A percentile compares a stretch with the other conserved stretches of the same genome.
Evolutionary conservation across 2,113 vertebrate species (phyloP).

Genomic region (Myanophis thanlyinensis): DNA sequence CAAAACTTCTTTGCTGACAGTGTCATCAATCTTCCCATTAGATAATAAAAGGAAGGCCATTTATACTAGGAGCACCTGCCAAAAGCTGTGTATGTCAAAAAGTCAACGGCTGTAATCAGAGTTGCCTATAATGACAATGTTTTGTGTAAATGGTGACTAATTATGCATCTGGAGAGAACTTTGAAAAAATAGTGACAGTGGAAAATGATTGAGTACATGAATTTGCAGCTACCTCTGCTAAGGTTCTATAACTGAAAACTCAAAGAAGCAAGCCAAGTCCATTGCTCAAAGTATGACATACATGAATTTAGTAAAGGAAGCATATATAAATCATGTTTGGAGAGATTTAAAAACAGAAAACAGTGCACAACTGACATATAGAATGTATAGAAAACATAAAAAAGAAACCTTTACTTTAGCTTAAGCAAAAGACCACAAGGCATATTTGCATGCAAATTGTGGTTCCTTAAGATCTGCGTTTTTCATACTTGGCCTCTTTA

Average conservation of each 20-base stretch:
- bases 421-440: not conserved
- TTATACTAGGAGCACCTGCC: not conserved
- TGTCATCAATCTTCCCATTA: not conserved
- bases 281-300: not conserved
- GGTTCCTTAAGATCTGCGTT: not conserved
- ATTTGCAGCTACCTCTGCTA: not conserved
- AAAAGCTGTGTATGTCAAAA: not conserved
- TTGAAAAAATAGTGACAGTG: not conserved
- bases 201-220: not conserved
- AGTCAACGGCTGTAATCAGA: not conserved
- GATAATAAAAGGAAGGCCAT: not conserved
- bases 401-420: not conserved
- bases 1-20: not conserved
- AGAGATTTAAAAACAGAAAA: not conserved
- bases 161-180: not conserved
- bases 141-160: not conserved
- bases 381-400: not conserved
- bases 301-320: not conserved
- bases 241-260: not conserved
- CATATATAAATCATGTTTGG: no score
- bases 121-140: not conserved
- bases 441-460: not conserved
- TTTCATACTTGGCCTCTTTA: not conserved
- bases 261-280: not conserved
- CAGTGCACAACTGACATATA: not conserved